Conservation (phyloP, 2,113 vertebrate genomes). For the Corythoichthys haematopterus region DNA sequence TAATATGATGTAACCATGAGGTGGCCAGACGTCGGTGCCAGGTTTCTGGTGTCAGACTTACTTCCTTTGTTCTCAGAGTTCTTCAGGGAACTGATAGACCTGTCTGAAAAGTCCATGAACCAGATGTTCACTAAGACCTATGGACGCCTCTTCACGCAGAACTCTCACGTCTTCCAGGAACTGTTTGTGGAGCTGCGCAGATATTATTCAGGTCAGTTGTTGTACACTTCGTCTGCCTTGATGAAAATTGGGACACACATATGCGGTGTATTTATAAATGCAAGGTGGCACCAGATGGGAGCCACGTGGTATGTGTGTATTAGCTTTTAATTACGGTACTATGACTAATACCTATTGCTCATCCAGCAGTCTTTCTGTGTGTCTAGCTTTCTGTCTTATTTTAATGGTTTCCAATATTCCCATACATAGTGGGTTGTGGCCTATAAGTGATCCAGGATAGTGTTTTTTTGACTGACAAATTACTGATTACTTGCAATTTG, state of each 20-base stretch:
- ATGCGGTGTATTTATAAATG: neutral
- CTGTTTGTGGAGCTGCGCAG: constrained; percentile 76
- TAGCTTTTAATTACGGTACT: neutral
- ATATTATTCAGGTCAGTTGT: constrained; percentile 77
- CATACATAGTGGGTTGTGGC: neutral
- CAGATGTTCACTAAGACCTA: constrained; percentile 86
- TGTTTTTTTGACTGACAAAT: too few relatives aligned
- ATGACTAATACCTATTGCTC: neutral
- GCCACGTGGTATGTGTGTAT: too few relatives aligned
- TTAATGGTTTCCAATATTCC: neutral
- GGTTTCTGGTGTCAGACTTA: constrained; percentile 13
- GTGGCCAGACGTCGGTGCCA: neutral
- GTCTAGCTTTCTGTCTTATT: neutral
- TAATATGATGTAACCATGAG: constrained; percentile 33
- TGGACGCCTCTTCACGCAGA: constrained; percentile 81
- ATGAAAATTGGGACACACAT: neutral
- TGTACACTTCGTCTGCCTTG: neutral
- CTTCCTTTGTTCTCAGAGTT: constrained; percentile 71
- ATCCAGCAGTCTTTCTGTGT: neutral
- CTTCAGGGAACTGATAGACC: constrained; percentile 80
- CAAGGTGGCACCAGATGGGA: neutral
- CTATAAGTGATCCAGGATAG: too few relatives aligned
- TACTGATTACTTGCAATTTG: too few relatives aligned
- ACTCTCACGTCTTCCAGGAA: constrained; percentile 76
- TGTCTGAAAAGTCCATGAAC: constrained; percentile 81